Base-by-base conservation (phyloP, 2,113 vertebrate genomes). In the Willisornis vidua region DNA sequence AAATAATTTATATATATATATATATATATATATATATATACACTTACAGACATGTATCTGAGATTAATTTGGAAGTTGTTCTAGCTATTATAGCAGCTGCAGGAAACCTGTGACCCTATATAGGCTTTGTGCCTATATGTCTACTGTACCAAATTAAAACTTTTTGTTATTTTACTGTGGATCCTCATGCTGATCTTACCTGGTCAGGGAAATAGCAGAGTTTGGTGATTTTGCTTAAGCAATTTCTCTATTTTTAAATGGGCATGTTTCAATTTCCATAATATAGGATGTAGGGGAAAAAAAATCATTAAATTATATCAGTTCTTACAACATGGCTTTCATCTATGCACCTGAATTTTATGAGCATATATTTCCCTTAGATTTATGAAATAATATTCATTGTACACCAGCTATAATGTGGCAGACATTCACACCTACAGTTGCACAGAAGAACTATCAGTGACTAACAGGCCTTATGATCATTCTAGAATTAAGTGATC, bases 291-390 rank as follows among this genome's bases (percentile, higher is more conserved):
- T 26, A 54, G 8, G 9, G 14, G n/a, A n/a, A 19, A 8, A 10
- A 59, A 76, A 11, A 1, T 13, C 3, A 25, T 45, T 72, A 22
- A 45, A 57, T 9, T 7, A 20, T 49, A 55, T 31, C 0, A 3
- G 25, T 81, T 90, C 19, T 62, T 80, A 54, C 43, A 58, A 33
- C 9, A 59, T 52, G 48, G 3, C 9, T 87, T 88, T 84, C 52
- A 49, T n/a, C 26, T 78, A 5, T 81, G 14, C 15, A 59, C 10
- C 14, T 41, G 33, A 55, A 46, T 71, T 6, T 4, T n/a, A 3
- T 23, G 4, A 65, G 17, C 39, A 66, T 18, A 37, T 23, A 51
- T 86, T 68, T 85, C 19, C 43, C 22, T 66, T 48, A 18, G 4
- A 74, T n/a, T 61, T 77, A 49, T 24, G 13, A 76, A 83, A 72